Evolutionary conservation across 2,113 vertebrate species (phyloP).

Genomic region (Cromileptes altivelis): DNA sequence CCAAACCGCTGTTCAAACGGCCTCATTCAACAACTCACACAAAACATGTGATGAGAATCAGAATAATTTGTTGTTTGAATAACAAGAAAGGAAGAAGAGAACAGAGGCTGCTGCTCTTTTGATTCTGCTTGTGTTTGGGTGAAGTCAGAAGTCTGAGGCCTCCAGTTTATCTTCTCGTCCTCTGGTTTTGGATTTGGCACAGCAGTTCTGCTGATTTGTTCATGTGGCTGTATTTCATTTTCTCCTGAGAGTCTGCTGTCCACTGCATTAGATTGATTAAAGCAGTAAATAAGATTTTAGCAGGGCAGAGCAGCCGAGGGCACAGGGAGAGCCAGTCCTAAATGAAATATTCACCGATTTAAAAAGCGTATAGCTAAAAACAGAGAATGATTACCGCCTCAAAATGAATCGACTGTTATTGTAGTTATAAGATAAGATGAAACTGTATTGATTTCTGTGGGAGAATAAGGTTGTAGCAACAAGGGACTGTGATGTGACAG

Average conservation of each 20-base stretch:
- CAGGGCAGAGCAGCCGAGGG: not conserved
- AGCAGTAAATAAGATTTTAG: conserved; percentile 53
- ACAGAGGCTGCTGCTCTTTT: conserved; percentile 1
- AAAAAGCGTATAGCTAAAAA: not conserved
- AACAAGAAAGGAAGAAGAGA: not conserved
- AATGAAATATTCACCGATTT: conserved; percentile 21
- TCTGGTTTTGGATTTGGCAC: conserved; percentile 54
- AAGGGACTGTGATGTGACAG: not conserved
- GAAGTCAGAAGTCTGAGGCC: conserved; percentile 26
- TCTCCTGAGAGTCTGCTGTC: conserved; percentile 30
- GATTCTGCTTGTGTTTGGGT: conserved; percentile 13
- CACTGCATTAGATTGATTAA: conserved; percentile 55
- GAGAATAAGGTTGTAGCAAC: too few relatives aligned
- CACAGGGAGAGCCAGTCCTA: not conserved
- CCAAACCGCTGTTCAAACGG: conserved; percentile 21
- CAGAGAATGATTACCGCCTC: not conserved
- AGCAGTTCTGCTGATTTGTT: conserved; percentile 36
- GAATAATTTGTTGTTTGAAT: conserved; percentile 1
- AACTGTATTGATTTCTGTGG: not conserved
- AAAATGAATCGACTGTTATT: not conserved
- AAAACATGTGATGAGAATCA: conserved; percentile 18
- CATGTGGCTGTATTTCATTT: conserved; percentile 33
- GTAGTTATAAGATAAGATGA: not conserved
- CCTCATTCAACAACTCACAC: conserved; percentile 30
- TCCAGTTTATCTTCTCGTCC: conserved; percentile 12